A percentile compares a stretch with the other conserved stretches of the same genome.
These are phyloP conservation scores for Callithrix jacchus DNA, from an alignment of 2,113 vertebrate species.

Conservation along the genomic window DNA sequence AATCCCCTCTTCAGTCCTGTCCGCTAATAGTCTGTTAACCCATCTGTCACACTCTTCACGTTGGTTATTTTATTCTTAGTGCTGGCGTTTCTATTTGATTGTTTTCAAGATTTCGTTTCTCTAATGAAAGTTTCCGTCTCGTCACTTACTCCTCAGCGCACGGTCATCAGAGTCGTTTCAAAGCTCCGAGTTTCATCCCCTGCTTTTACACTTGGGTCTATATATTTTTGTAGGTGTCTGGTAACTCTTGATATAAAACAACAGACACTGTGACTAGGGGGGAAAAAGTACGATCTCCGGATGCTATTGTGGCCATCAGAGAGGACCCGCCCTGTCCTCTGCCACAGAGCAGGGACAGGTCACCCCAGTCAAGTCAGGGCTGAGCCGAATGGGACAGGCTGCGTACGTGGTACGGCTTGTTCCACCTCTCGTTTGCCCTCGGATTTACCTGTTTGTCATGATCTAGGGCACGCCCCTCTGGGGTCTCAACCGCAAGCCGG, in stretches of 20 bases:
- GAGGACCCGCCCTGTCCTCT: neutral
- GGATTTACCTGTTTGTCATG: no score
- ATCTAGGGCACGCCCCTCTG: neutral
- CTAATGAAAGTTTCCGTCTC: neutral
- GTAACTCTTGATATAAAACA: neutral
- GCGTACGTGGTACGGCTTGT: rapidly evolving
- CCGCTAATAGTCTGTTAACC: no score
- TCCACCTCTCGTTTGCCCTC: neutral
- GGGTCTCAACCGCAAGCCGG: neutral
- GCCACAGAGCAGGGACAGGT: neutral
- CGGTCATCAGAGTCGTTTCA: rapidly evolving
- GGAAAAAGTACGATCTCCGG: neutral
- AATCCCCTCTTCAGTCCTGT: neutral
- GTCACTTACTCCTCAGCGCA: neutral
- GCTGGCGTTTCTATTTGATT: no score
- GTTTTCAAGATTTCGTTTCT: neutral
- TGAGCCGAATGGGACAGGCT: neutral
- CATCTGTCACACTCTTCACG: no score
- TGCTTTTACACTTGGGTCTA: neutral
- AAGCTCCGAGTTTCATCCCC: no score
- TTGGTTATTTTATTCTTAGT: no score
- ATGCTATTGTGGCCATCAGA: neutral
- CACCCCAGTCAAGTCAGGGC: no score
- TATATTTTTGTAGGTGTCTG: neutral
- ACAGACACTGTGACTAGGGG: no score